Base-by-base conservation (phyloP, 2,888 invertebrate species). In the Parthenolecanium corni region DNA sequence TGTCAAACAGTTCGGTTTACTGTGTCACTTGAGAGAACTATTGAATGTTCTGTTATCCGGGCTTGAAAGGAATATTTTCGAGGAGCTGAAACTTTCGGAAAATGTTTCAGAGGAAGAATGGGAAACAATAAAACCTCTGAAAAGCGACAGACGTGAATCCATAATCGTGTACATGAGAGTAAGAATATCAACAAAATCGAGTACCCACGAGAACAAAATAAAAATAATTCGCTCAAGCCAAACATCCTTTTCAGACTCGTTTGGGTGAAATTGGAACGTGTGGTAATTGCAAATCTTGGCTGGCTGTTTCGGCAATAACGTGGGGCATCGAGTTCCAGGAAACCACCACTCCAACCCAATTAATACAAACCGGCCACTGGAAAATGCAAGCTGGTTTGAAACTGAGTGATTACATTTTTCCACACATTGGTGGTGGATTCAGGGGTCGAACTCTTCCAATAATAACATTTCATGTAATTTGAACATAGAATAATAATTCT, bases 81-180 rank as follows among this genome's bases (percentile, higher is more conserved):
- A 83, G 44, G 89, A 90, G 74, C 77, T 81, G 57, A 82, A 85
- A 25, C 77, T 85, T 42, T 84, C 85, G 4, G 80, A 82, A 1
- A 83, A 84, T 72, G 84, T 89, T 2, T 88, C 86, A 0, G 86
- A 87, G 68, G 89, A 89, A 71, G 89, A 90, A 75, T 90, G 89
- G 85, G 87, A 89, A 69, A 81, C 85, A 0, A 82, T 88, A 66
- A 79, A 84, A 67, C 82, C 85, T 0, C 80, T 80, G 1, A 86
- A 86, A 72, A 68, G 74, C 6, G 84, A 86, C 68, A 77, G 85
- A 67, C 78, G 82, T 65, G 75, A 77, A 36, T 80, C 80, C 67
- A 76, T 89, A 38, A 71, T 88, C 1, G 77, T 76, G 20, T 80
- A 80, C 69, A 79, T 88, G 72, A 82, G 82, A 76, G 88, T 86